Base-by-base conservation (phyloP, 1,140 invertebrate genomes). In the Drosophila nigromelanica region DNA sequence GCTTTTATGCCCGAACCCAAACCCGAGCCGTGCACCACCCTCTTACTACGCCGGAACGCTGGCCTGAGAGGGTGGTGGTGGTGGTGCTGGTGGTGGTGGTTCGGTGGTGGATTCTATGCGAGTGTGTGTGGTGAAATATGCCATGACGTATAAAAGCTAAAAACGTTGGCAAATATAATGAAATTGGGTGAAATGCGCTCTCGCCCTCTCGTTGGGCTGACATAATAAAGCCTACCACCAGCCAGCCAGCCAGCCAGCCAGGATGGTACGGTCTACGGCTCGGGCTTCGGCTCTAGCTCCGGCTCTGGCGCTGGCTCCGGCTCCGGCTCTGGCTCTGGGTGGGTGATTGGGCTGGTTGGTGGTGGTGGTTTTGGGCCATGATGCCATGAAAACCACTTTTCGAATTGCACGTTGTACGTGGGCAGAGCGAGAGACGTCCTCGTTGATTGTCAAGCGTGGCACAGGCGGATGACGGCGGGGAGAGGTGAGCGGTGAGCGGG, bases 161-260 rank as follows among this genome's bases (percentile, higher is more conserved):
- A 89, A 89, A 89, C 80, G 85, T 89, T 89, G 86, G 85, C 85
- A 89, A 89, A 89, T 89, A 89, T 89, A 89, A 89, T 89, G 85
- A 89, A 89, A 89, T 89, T 89, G 85, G 85, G 85, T 89, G 85
- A 89, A 89, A 85, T 85, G 73, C 71, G 67, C 59, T 52, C 21
- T 39, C 55, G 43, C 55, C 58, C 43, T 60, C 50, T 40, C 35
- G 50, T 47, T 43, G 51, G 42, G 63, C 73, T 82, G 82, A 76
- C 83, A 87, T 87, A 89, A 89, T 87, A 89, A 87, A 87, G 83
- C 83, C 82, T 87, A 86, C 82, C 75, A 81, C 71, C 56, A 64
- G 62, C 60, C 60, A 61, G 52, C 43, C 37, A 52, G 47, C 21
- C 21, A 24, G 21, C 43, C 37, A 52, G 47, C 21, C 21, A 24